Conservation (phyloP, 2,113 vertebrate species). For the Megaleporinus macrocephalus region DNA sequence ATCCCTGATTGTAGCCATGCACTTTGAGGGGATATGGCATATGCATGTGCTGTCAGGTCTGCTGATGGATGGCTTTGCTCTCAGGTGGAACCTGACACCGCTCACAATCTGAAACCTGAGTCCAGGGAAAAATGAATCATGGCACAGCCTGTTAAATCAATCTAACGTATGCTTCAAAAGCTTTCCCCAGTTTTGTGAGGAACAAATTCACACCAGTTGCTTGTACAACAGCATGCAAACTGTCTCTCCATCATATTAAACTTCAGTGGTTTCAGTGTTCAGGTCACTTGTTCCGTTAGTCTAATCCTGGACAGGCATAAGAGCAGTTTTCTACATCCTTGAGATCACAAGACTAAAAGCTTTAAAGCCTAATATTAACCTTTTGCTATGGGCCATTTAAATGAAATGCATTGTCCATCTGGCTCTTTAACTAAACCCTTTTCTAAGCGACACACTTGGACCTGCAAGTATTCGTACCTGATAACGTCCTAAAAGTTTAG, state of each 20-base stretch:
- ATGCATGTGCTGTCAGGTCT: neutral
- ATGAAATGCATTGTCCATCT: conserved; percentile 15
- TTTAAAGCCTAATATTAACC: conserved; percentile 9
- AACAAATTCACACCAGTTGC: conserved; percentile 12
- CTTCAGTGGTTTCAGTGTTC: neutral
- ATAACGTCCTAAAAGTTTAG: too few relatives aligned
- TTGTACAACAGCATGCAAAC: neutral
- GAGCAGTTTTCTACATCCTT: neutral
- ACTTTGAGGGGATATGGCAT: neutral
- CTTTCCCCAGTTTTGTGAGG: neutral
- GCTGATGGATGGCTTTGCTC: neutral
- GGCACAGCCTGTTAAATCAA: neutral
- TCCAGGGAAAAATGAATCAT: conserved; percentile 5
- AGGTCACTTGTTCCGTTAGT: neutral
- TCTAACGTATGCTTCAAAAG: neutral
- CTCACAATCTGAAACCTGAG: neutral
- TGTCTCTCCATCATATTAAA: neutral
- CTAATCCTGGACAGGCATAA: neutral
- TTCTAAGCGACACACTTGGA: neutral
- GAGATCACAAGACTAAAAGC: neutral
- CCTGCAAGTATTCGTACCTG: too few relatives aligned
- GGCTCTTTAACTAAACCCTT: neutral
- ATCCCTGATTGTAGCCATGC: neutral
- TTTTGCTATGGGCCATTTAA: conserved; percentile 11
- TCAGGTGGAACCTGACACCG: conserved; percentile 1